Base-by-base conservation (phyloP, 2,113 vertebrate genomes). In the Lucifuga dentata region DNA sequence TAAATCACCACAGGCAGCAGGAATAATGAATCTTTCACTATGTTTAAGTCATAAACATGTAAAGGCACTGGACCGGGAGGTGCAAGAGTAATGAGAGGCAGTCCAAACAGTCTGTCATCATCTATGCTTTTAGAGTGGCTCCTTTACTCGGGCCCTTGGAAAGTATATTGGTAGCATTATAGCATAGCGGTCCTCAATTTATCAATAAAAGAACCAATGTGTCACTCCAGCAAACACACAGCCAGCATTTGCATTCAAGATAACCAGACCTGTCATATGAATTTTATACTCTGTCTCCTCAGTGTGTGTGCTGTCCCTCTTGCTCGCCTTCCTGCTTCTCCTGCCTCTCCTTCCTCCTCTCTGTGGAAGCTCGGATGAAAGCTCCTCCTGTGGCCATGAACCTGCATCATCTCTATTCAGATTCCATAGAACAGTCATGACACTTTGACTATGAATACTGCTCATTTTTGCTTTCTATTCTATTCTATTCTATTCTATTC, bases 191-290 rank as follows among this genome's bases (percentile, higher is more conserved):
- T 36, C 75, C 75, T 78, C 71, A 70, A 89, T 89, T 89, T 88
- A 90, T 89, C 90, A 91, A 87, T 90, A 86, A 83, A 88, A 87
- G 68, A 84, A 83, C 80, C 69, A 72, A 84, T 78, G 82, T 90
- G 90, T 91, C 86, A 89, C 76, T 88, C 81, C 73, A 56, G 86
- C 68, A 84, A 86, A 86, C 85, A 89, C 82, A 83, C 60, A 79
- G 85, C 56, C 67, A 13, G 80, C 81, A 89, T 88, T 91, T 85
- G 89, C 86, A 90, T 91, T 86, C 75, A 82, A 89, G 86, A 90
- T 90, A 90, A 90, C 76, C 77, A 82, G 85, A 84, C 58, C 89
- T 90, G 90, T 87, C 89, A 82, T 86, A 78, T 81, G 87, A 84
- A 89, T 90, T 89, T 90, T 88, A 81, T 85, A 86, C 86, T 83